Percentiles rank a stretch among this genome's conserved stretches.
Evolutionary conservation across 2,113 vertebrate genomes (phyloP).

Genomic region (Saguinus imperator): DNA sequence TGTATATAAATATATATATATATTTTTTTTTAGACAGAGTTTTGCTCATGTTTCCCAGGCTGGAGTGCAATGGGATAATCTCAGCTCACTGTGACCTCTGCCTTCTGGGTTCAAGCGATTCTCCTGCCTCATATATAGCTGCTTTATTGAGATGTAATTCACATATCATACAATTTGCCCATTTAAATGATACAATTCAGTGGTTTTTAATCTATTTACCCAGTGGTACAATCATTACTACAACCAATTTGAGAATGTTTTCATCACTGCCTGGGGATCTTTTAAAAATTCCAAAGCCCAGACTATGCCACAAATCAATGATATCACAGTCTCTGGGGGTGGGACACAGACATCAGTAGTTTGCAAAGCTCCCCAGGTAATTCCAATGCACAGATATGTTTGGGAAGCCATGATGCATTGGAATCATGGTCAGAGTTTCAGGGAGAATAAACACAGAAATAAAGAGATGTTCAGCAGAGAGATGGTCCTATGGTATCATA

Average conservation of each 20-base stretch:
- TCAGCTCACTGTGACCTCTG: too few relatives aligned
- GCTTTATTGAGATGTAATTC: not conserved
- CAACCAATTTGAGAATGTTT: not conserved
- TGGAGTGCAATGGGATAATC: too few relatives aligned
- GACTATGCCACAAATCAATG: not conserved
- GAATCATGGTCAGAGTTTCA: not conserved
- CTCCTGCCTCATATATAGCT: not conserved
- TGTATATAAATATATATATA: too few relatives aligned
- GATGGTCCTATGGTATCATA: not conserved
- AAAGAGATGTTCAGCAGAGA: not conserved
- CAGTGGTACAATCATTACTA: not conserved
- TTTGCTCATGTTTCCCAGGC: too few relatives aligned
- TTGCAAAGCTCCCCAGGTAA: not conserved
- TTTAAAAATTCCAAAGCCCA: not conserved
- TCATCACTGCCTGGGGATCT: not conserved
- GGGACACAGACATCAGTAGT: not conserved
- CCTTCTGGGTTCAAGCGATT: too few relatives aligned
- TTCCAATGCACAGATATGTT: not conserved
- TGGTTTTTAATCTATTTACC: not conserved
- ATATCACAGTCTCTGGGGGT: not conserved
- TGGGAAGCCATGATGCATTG: not conserved
- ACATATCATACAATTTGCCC: not conserved
- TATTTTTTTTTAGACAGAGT: not conserved
- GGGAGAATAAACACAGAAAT: not conserved
- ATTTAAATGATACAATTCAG: not conserved